Evolutionary conservation across 2,113 vertebrate genomes (phyloP).

Genomic region (Sapayoa aenigma): DNA sequence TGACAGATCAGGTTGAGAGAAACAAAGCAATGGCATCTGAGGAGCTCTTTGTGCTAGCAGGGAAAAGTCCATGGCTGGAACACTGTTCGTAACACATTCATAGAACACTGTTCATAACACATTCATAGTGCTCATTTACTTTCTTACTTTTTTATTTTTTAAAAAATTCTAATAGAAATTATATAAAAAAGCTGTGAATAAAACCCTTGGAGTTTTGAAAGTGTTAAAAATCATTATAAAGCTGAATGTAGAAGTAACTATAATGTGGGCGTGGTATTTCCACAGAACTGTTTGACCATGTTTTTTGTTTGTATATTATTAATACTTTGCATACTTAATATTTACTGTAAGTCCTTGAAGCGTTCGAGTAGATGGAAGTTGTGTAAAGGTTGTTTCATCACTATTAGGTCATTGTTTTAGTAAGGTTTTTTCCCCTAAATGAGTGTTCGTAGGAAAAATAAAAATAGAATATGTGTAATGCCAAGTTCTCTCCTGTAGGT

Average conservation of each 20-base stretch:
- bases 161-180: neutral
- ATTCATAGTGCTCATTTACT: neutral
- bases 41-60: neutral
- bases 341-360: neutral
- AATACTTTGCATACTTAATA: neutral
- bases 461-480: neutral
- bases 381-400: neutral
- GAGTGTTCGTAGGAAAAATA: neutral
- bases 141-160: neutral
- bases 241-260: neutral
- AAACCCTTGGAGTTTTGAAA: neutral
- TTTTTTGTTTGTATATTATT: neutral
- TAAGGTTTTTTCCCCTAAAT: neutral
- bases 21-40: neutral
- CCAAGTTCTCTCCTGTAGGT: neutral
- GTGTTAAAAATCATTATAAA: neutral
- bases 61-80: neutral
- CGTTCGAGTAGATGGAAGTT: neutral
- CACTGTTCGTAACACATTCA: neutral
- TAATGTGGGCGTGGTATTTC: neutral
- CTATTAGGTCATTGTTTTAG: neutral
- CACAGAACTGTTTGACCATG: accelerated
- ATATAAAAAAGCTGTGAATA: neutral
- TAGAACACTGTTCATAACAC: neutral
- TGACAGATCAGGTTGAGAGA: neutral